phyloP scores from a whole-genome alignment of 2,888 invertebrate genomes.

The Oxycera nigricornis region DNA sequence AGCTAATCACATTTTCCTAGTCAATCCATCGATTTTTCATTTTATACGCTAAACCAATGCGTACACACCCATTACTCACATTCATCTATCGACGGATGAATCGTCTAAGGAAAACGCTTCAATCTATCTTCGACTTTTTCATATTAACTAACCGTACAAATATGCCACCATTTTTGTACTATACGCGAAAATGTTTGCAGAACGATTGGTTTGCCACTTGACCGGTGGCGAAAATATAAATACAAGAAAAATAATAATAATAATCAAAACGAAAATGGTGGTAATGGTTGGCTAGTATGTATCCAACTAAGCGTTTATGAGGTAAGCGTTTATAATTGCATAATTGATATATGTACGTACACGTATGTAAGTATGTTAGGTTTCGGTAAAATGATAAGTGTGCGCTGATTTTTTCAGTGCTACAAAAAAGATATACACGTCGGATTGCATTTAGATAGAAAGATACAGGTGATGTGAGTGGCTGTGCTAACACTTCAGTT shows the following conservation, averaged over 20 bases:
- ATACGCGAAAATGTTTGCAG: constrained; percentile 5
- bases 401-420: not conserved
- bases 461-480: not conserved
- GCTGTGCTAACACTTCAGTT: not conserved
- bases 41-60: not conserved
- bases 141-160: constrained; percentile 1
- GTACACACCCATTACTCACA: not conserved
- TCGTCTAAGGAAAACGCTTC: not conserved
- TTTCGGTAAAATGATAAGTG: not conserved
- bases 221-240: constrained; percentile 17
- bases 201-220: constrained; percentile 13
- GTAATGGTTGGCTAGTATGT: not conserved
- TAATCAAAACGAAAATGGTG: too few relatives aligned
- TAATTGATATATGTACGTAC: not conserved
- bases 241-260: too few relatives aligned
- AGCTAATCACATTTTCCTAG: not conserved
- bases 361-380: not conserved
- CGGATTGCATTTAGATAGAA: too few relatives aligned
- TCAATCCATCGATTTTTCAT: not conserved
- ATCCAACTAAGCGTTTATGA: not conserved
- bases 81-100: not conserved
- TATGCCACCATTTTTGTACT: not conserved
- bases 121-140: not conserved
- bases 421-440: too few relatives aligned
- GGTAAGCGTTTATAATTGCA: constrained; percentile 11